phyloP scores from a whole-genome alignment of 2,888 invertebrate species.

The Torymus tubicola region DNA sequence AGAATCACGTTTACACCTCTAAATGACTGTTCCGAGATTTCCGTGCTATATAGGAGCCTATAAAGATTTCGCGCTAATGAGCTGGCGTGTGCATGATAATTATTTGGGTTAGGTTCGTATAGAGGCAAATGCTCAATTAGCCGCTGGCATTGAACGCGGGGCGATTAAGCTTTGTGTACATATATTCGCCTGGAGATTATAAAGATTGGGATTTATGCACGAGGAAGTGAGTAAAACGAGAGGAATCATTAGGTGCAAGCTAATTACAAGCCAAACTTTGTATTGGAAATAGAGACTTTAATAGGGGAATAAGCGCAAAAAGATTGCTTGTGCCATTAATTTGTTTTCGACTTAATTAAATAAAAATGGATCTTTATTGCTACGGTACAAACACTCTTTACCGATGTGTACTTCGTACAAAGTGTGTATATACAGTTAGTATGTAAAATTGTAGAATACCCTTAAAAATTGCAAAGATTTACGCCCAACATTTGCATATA shows the following conservation, averaged over 20 bases:
- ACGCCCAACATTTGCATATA: no score
- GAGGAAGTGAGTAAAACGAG: not conserved
- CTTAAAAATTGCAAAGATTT: no score
- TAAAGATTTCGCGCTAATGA: slow-evolving; percentile 1
- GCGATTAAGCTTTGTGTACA: not conserved
- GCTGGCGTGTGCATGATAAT: slow-evolving; percentile 8
- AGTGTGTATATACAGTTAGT: no score
- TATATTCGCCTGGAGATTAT: slow-evolving; percentile 7
- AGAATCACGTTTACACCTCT: no score
- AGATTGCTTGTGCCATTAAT: no score
- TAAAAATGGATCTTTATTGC: no score
- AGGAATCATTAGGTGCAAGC: slow-evolving; percentile 4
- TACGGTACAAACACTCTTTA: no score
- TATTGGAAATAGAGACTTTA: not conserved
- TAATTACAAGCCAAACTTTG: slow-evolving; percentile 10
- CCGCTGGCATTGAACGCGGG: no score
- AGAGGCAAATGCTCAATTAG: not conserved
- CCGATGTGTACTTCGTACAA: no score
- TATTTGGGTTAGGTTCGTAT: slow-evolving; percentile 8
- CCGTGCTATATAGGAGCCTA: not conserved
- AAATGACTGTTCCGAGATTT: not conserved
- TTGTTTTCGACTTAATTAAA: no score
- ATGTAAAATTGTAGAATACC: no score
- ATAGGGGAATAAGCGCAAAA: not conserved
- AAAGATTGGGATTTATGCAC: slow-evolving; percentile 6